Conservation (phyloP, 2,888 invertebrate species). For the Cistogaster globosa region DNA sequence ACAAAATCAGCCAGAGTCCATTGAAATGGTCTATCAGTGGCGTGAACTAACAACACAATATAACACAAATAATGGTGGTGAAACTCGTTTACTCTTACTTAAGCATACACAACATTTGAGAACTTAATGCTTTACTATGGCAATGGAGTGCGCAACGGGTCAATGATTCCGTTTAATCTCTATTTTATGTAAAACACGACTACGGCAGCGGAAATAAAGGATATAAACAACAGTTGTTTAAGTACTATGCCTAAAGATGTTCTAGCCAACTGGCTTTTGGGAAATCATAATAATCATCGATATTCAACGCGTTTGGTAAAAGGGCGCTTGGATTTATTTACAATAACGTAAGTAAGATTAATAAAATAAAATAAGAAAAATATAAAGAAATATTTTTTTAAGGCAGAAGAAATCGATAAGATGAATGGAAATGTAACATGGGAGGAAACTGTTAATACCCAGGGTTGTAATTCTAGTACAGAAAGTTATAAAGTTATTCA, state of each 20-base stretch:
- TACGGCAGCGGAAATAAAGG: slow-evolving; percentile 83
- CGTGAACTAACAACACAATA: slow-evolving; percentile 85
- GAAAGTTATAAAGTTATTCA: slow-evolving; percentile 78
- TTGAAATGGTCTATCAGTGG: slow-evolving; percentile 87
- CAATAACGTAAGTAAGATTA: slow-evolving; percentile 86
- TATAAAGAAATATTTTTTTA: slow-evolving; percentile 79
- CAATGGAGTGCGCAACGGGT: slow-evolving; percentile 84
- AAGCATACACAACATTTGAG: slow-evolving; percentile 86
- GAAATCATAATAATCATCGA: slow-evolving; percentile 89
- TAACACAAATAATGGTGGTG: slow-evolving; percentile 78
- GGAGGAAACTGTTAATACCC: slow-evolving; percentile 84
- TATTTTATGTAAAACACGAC: slow-evolving; percentile 85
- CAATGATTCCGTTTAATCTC: slow-evolving; percentile 91
- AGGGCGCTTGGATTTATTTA: slow-evolving; percentile 88
- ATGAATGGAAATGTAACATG: slow-evolving; percentile 80
- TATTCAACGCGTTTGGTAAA: slow-evolving; percentile 85
- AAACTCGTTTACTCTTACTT: slow-evolving; percentile 88
- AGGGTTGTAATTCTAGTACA: slow-evolving; percentile 83
- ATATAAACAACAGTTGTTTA: slow-evolving; percentile 86
- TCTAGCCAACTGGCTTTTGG: slow-evolving; percentile 89
- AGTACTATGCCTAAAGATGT: slow-evolving; percentile 85
- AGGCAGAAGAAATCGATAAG: slow-evolving; percentile 88
- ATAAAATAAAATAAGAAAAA: slow-evolving; percentile 84
- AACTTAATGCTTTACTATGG: slow-evolving; percentile 86
- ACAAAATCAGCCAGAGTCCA: slow-evolving; percentile 83